Evolutionary conservation across 2,113 vertebrate genomes (phyloP).

Genomic region (Dromaius novaehollandiae): DNA sequence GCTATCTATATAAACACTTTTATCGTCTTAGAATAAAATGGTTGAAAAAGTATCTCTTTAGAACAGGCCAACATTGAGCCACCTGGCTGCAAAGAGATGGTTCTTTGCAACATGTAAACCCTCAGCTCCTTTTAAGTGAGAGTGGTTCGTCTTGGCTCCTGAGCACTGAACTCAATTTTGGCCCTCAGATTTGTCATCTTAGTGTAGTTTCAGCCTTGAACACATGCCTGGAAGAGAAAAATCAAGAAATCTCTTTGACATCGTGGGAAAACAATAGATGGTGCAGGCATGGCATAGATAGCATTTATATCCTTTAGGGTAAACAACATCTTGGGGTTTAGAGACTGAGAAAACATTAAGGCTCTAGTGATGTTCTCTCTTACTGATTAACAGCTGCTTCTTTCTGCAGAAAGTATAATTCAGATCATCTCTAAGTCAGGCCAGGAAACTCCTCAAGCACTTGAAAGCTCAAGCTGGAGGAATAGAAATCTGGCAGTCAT

Average conservation of each 20-base stretch:
- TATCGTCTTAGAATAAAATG: not conserved
- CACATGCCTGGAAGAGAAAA: not conserved
- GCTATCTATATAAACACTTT: not conserved
- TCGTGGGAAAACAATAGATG: not conserved
- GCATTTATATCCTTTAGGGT: not conserved
- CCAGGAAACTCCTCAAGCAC: not conserved
- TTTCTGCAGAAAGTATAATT: not conserved
- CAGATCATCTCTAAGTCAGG: not conserved
- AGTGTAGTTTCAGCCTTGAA: not conserved
- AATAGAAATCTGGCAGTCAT: not conserved
- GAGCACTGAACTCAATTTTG: not conserved
- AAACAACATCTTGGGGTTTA: not conserved
- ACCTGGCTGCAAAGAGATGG: not conserved
- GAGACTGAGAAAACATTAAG: not conserved
- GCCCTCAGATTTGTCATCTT: not conserved
- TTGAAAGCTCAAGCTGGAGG: not conserved
- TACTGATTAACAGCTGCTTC: not conserved
- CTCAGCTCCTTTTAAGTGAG: not conserved
- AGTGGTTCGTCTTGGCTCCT: not conserved
- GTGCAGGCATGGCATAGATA: not conserved
- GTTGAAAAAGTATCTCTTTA: not conserved
- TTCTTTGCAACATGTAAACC: fast-evolving
- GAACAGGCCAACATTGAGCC: not conserved
- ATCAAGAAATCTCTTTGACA: not conserved
- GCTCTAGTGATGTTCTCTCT: not conserved